Evolutionary conservation across 2,888 invertebrate genomes (phyloP).

Genomic region (Cheilosia vernalis): DNA sequence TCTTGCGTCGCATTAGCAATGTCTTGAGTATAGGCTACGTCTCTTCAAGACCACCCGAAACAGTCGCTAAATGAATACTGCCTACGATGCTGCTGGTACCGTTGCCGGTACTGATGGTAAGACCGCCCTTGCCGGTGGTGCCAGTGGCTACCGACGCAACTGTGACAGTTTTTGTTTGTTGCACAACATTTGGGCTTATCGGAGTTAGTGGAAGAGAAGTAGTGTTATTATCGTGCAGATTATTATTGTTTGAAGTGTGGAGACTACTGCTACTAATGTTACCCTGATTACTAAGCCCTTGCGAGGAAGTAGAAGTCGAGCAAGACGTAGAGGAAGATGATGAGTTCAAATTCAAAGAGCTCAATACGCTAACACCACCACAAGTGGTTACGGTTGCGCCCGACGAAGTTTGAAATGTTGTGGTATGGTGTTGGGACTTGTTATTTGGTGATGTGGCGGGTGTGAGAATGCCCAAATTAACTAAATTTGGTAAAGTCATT

Average conservation of each 20-base stretch:
- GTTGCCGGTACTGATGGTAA: conserved; percentile 56
- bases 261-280: conserved; percentile 75
- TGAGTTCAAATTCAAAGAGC: conserved; percentile 68
- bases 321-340: conserved; percentile 47
- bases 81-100: conserved; percentile 76
- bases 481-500: conserved; percentile 83
- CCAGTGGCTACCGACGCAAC: conserved; percentile 75
- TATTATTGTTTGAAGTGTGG: conserved; percentile 72
- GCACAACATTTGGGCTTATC: conserved; percentile 82
- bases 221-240: conserved; percentile 65
- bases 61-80: conserved; percentile 78
- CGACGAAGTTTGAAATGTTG: conserved; percentile 76
- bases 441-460: conserved; percentile 84
- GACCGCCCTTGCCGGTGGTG: conserved; percentile 53
- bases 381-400: conserved; percentile 78
- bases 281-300: conserved; percentile 74
- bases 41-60: conserved; percentile 78
- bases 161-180: conserved; percentile 77
- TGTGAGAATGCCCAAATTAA: conserved; percentile 84
- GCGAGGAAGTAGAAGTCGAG: conserved; percentile 76
- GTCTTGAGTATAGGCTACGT: conserved; percentile 84
- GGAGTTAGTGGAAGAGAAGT: conserved; percentile 82
- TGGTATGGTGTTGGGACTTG: conserved; percentile 81
- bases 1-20: conserved; percentile 82
- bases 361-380: conserved; percentile 69